Conservation (phyloP, 2,888 invertebrate species). For the Hemistola chrysoprasaria region DNA sequence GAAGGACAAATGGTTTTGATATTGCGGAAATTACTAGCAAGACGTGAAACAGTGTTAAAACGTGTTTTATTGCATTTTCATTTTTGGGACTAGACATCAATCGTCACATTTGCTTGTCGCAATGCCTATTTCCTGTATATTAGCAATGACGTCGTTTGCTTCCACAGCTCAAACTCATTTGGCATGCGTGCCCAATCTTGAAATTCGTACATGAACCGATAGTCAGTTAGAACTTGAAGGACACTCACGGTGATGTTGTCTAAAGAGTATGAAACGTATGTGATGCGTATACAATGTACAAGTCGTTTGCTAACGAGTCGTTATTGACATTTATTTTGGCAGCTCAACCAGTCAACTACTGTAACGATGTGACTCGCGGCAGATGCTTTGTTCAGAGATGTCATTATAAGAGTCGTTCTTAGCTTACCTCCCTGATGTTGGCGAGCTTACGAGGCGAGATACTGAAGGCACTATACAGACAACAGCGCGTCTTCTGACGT, state of each 20-base stretch:
- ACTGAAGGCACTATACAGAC: conserved; percentile 30
- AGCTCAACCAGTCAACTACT: conserved; percentile 36
- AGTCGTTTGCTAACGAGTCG: conserved; percentile 44
- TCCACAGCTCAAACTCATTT: conserved; percentile 30
- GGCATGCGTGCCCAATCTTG: conserved; percentile 29
- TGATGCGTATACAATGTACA: conserved; percentile 34
- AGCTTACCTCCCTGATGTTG: conserved; percentile 41
- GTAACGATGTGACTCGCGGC: conserved; percentile 43
- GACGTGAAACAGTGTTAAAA: neutral
- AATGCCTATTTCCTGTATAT: conserved; percentile 28
- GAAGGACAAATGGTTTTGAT: too few relatives aligned
- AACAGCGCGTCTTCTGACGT: conserved; percentile 49
- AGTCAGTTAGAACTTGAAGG: conserved; percentile 29
- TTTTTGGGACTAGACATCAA: conserved; percentile 17
- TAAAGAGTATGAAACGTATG: conserved; percentile 20
- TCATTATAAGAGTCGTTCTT: conserved; percentile 51
- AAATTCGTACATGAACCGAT: conserved; percentile 27
- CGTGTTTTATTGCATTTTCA: conserved; percentile 10
- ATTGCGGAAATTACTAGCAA: too few relatives aligned
- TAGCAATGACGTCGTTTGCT: conserved; percentile 27
- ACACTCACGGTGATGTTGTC: conserved; percentile 18
- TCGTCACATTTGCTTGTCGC: conserved; percentile 20
- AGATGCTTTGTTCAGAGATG: conserved; percentile 50
- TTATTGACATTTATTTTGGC: conserved; percentile 62
- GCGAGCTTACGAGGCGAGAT: too few relatives aligned